phyloP scores from a whole-genome alignment of 2,888 invertebrate genomes.

The Congeria kusceri region DNA sequence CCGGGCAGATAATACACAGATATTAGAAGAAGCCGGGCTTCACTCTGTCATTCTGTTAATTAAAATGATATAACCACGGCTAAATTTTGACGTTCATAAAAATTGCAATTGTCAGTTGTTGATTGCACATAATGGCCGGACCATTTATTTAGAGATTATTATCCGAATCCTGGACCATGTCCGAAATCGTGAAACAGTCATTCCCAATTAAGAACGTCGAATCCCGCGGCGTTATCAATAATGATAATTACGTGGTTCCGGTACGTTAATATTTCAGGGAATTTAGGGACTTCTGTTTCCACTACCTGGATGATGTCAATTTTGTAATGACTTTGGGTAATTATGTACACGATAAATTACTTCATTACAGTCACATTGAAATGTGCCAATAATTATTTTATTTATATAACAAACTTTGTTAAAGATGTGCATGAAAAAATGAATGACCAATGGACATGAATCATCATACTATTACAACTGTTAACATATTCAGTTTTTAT shows the following conservation, averaged over 20 bases:
- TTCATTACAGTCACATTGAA: no score
- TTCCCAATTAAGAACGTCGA: conserved; percentile 37
- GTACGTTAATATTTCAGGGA: conserved; percentile 35
- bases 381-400: no score
- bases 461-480: no score
- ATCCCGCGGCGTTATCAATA: conserved; percentile 12
- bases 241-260: conserved; percentile 47
- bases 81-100: conserved; percentile 55
- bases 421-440: no score
- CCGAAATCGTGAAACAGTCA: conserved; percentile 13
- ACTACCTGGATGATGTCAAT: no score
- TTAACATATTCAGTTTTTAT: no score
- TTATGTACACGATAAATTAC: no score
- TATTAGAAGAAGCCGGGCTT: conserved; percentile 44
- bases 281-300: conserved; percentile 2
- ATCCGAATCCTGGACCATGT: conserved; percentile 5
- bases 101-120: conserved; percentile 48
- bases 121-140: conserved; percentile 49
- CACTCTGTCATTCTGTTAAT: conserved; percentile 53
- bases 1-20: conserved; percentile 22
- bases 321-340: no score
- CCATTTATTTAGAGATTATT: conserved; percentile 49
- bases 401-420: no score
- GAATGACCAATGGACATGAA: no score
- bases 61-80: conserved; percentile 61